Evolutionary conservation across 2,113 vertebrate genomes (phyloP).

Genomic region (Trinectes maculatus): DNA sequence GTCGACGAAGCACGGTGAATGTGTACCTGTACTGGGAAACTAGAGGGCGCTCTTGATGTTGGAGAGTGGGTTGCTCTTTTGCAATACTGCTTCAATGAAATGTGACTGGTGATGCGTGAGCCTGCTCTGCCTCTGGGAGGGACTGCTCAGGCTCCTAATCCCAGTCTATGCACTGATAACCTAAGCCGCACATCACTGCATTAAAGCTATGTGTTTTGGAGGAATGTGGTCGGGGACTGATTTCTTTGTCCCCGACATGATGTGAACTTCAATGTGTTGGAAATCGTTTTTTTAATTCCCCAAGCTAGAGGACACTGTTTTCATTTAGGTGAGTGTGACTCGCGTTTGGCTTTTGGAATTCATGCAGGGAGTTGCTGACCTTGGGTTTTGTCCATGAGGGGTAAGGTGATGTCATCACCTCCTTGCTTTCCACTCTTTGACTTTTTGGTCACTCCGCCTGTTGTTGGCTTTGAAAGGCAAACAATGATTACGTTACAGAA

Average conservation of each 20-base stretch:
- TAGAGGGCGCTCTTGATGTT: constrained; percentile 35
- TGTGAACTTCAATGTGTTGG: constrained; percentile 17
- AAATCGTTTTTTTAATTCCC: constrained; percentile 9
- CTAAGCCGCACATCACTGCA: constrained; percentile 54
- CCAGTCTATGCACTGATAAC: constrained; percentile 58
- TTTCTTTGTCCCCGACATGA: constrained; percentile 48
- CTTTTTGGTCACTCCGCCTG: constrained; percentile 83
- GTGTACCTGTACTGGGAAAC: constrained; percentile 28
- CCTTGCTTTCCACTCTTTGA: constrained; percentile 87
- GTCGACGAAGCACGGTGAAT: no score
- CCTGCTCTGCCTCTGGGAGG: constrained; percentile 53
- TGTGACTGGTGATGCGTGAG: constrained; percentile 63
- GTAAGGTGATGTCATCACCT: constrained; percentile 94
- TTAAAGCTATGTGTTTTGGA: constrained; percentile 51
- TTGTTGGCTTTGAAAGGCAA: constrained; percentile 81
- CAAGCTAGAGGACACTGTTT: constrained; percentile 32
- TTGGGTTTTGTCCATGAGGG: constrained; percentile 94
- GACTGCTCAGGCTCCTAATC: constrained; percentile 55
- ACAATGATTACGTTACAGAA: constrained; percentile 11
- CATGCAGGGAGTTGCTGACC: constrained; percentile 78
- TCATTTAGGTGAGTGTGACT: constrained; percentile 46
- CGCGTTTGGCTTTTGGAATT: constrained; percentile 28
- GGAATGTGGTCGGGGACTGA: constrained; percentile 33
- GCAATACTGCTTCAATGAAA: constrained; percentile 45
- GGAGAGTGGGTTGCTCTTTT: constrained; percentile 38